Conservation (phyloP, 2,888 invertebrate genomes). For the Archips crataeganus region DNA sequence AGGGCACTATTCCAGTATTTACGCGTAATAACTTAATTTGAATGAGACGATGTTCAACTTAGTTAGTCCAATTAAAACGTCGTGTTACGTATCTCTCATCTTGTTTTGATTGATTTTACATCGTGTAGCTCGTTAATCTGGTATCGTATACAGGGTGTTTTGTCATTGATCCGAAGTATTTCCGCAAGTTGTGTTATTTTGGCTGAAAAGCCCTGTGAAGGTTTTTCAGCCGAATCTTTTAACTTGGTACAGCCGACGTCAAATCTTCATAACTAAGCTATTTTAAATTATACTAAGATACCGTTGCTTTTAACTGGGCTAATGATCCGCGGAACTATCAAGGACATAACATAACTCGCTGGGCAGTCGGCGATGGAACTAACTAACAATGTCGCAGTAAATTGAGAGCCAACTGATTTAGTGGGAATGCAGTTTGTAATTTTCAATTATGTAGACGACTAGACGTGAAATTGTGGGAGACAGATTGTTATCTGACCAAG, state of each 20-base stretch:
- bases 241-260: too few relatives aligned
- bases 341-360: constrained; percentile 24
- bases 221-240: too few relatives aligned
- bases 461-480: constrained; percentile 21
- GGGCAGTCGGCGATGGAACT: constrained; percentile 20
- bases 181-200: too few relatives aligned
- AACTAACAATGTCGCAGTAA: constrained; percentile 35
- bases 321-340: constrained; percentile 22
- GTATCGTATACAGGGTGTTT: not conserved
- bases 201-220: too few relatives aligned
- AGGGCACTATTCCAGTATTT: constrained; percentile 34
- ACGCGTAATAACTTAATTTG: constrained; percentile 40
- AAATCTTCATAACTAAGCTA: not conserved
- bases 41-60: constrained; percentile 22
- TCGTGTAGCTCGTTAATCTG: constrained; percentile 3
- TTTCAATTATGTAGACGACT: constrained; percentile 27
- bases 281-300: constrained; percentile 24
- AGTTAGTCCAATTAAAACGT: constrained; percentile 35
- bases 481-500: not conserved
- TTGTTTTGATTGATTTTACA: constrained; percentile 36
- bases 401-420: constrained; percentile 29
- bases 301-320: constrained; percentile 29
- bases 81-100: constrained; percentile 36
- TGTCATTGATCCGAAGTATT: too few relatives aligned
- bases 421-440: constrained; percentile 32